phyloP scores from a whole-genome alignment of 2,797 vertebrate species.

The Anguilla marmorata region DNA sequence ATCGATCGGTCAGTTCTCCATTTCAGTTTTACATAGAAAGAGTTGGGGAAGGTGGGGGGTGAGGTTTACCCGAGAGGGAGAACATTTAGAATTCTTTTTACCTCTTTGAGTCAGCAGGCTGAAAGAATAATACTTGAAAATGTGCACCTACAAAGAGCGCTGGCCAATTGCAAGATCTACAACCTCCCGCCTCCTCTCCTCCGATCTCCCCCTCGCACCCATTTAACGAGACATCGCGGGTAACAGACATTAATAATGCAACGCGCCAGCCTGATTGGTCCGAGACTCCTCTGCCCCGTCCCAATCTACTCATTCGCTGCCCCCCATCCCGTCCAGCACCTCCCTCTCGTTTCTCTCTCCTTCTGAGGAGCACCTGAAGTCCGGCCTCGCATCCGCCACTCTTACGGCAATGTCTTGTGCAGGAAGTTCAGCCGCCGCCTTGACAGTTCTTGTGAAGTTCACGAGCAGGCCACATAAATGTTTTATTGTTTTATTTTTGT shows the following conservation, averaged over 20 bases:
- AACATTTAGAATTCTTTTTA: not conserved
- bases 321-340: not conserved
- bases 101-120: not conserved
- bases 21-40: not conserved
- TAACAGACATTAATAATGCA: constrained; percentile 1
- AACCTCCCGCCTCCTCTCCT: not conserved
- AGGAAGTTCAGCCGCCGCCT: not conserved
- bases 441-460: not conserved
- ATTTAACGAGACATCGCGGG: not conserved
- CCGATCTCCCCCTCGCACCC: not conserved
- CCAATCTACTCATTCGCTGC: not conserved
- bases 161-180: not conserved
- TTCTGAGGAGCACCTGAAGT: not conserved
- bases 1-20: not conserved
- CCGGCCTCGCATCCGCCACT: not conserved
- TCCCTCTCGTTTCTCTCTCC: not conserved
- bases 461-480: not conserved
- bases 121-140: not conserved
- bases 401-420: not conserved
- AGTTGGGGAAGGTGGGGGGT: not conserved
- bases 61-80: not conserved
- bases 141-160: not conserved
- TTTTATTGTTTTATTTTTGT: not conserved
- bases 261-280: not conserved
- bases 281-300: not conserved